Base-by-base conservation (phyloP, 2,888 invertebrate species). In the Chouioia cunea region DNA sequence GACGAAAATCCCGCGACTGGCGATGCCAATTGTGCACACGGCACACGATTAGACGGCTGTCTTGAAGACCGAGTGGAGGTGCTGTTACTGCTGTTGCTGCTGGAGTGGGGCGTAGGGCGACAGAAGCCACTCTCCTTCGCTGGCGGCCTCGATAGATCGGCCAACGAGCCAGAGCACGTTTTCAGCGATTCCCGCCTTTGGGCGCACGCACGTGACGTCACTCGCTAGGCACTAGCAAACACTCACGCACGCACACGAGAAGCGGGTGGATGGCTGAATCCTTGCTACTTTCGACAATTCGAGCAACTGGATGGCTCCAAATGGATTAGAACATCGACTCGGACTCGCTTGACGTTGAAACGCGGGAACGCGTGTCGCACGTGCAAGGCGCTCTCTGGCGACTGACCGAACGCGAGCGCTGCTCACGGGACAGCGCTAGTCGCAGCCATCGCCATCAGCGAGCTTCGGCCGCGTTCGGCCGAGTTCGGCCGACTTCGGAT, bases 351-450 rank as follows among this genome's bases (percentile, higher is more conserved):
- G 20, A 71, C 67, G 62, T 71, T 46, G 48, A 77, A 76, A 78
- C 82, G 81, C 78, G 74, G 73, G 70, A 66, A 68, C 77, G 65
- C 79, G 79, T 80, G 70, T 57, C 56, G 53, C 73, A 75, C 82
- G 76, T 77, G 76, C 60, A 74, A 78, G 80, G 80, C 83, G 83
- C 83, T 82, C 82, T 80, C 81, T 81, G 71, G 80, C 83, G 82
- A 82, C 81, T 83, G 82, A 80, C 73, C 67, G 67, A 63, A 76
- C 73, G 73, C 72, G 76, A 73, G 76, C 77, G 73, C 76, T 75
- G 60, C 71, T 58, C 68, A 66, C 64, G 76, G 36, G 36, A 36
- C 36, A 36, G 36, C 36, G 1, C 10, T 12, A 76, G 73, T 20
- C 50, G 58, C 18, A 18, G 47, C 8, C n/a, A 60, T 15, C 36